phyloP scores from a whole-genome alignment of 2,888 invertebrate genomes.

The Machimus atricapillus region DNA sequence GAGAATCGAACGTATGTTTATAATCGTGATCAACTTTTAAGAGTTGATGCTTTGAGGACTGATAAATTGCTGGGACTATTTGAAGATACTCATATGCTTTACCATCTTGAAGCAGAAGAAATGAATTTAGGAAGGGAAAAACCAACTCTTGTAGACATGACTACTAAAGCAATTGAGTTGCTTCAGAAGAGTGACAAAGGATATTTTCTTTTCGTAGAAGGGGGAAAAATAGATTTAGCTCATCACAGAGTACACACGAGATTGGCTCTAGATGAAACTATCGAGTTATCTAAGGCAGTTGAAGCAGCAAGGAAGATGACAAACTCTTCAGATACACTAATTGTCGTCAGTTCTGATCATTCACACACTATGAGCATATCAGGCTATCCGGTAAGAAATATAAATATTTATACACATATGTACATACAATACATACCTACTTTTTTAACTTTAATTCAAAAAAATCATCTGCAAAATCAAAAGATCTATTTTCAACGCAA shows the following conservation, averaged over 20 bases:
- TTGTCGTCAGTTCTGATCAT: constrained; percentile 84
- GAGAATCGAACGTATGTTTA: constrained; percentile 62
- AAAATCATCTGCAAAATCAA: too few relatives aligned
- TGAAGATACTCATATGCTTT: constrained; percentile 72
- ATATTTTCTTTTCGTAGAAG: constrained; percentile 81
- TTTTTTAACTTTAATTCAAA: too few relatives aligned
- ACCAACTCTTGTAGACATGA: constrained; percentile 84
- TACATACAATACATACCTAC: too few relatives aligned
- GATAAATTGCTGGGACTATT: constrained; percentile 74
- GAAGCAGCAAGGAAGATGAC: constrained; percentile 69
- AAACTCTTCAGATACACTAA: constrained; percentile 73
- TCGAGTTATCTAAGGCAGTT: constrained; percentile 79
- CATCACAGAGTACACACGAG: constrained; percentile 58
- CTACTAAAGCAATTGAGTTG: constrained; percentile 75
- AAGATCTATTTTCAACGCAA: too few relatives aligned
- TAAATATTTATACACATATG: too few relatives aligned
- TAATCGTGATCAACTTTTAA: constrained; percentile 63
- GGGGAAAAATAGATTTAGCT: constrained; percentile 62
- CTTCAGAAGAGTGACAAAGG: constrained; percentile 72
- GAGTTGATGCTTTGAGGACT: constrained; percentile 60
- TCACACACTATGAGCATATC: constrained; percentile 77
- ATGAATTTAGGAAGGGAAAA: constrained; percentile 59
- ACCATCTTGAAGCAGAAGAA: constrained; percentile 67
- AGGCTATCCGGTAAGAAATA: constrained; percentile 73
- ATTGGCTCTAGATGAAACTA: constrained; percentile 60